Conservation (phyloP, 2,888 invertebrate species). For the Apodemia duryi region DNA sequence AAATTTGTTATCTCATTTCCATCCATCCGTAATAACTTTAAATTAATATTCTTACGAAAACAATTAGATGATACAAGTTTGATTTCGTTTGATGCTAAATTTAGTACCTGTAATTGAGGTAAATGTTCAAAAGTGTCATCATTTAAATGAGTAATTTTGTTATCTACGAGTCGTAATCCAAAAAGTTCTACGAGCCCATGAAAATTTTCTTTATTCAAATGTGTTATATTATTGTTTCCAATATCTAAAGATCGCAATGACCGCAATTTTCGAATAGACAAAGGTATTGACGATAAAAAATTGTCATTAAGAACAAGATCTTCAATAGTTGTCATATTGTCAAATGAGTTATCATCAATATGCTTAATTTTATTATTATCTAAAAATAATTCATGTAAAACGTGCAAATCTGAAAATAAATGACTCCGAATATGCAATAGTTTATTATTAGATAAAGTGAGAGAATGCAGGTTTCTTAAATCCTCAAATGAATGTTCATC, state of each 20-base stretch:
- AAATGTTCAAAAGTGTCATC: conserved; percentile 86
- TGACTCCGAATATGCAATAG: conserved; percentile 82
- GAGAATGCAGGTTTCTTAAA: conserved; percentile 86
- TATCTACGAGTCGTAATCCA: conserved; percentile 88
- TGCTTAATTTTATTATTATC: conserved; percentile 85
- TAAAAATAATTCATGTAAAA: conserved; percentile 84
- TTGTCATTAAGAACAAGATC: conserved; percentile 88
- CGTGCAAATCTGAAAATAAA: conserved; percentile 85
- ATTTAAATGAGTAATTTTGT: conserved; percentile 86
- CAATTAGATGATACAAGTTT: conserved; percentile 85
- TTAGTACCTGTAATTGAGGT: conserved; percentile 87
- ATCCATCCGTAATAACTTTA: conserved; percentile 87
- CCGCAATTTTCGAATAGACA: conserved; percentile 82
- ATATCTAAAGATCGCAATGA: conserved; percentile 88
- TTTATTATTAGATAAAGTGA: conserved; percentile 86
- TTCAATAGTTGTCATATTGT: conserved; percentile 87
- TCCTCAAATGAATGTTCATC: conserved; percentile 87
- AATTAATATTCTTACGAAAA: conserved; percentile 84
- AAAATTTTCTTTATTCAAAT: conserved; percentile 85
- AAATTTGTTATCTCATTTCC: conserved; percentile 86
- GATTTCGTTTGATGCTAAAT: conserved; percentile 89
- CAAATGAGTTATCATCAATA: conserved; percentile 85
- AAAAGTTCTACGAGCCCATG: conserved; percentile 85
- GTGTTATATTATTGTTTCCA: conserved; percentile 88
- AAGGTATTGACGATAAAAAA: conserved; percentile 82